Base-by-base conservation (phyloP, 2,113 vertebrate species). In the Vulpes lagopus region DNA sequence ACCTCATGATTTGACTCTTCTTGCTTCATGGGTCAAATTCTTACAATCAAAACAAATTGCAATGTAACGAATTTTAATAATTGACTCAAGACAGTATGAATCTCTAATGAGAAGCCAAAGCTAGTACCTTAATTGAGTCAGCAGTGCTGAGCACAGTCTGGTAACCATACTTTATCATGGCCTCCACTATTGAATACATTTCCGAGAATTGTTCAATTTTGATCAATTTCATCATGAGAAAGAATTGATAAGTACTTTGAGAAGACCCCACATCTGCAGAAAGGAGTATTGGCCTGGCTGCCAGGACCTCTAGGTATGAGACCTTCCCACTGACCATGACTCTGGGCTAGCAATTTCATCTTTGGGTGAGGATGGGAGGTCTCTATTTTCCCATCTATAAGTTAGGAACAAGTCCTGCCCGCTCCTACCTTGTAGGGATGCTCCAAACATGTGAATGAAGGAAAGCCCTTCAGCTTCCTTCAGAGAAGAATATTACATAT, bases 41-140 rank as follows among this genome's bases (percentile, higher is more conserved):
- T 85, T 76, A 78, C 32, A 91, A 65, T 15, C 79, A 15, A 88
- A 79, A 90, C 88, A 89, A 90, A 91, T 32, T 43, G 73, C 55
- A 88, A 3, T 23, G 30, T 38, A 23, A 67, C 49, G 35, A 0
- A 91, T 96, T 74, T 81, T 62, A 57, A 82, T 84, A 78, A 87
- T 51, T 92, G 81, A 80, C 78, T 32, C 89, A 79, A 20, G 20
- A 80, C 43, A 55, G 9, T 62, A 15, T 62, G 64, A 60, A 78
- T 38, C 27, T 55, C 59, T 53, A 91, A 55, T 57, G 43, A 35
- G 55, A 64, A 91, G 51, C 55, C 89, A 17, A 95, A 74, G 35
- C 49, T 7, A 4, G 0, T 51, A 53, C 67, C 94, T 89, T 91
- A 85, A 91, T 49, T 62, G 78, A 53, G 73, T 89, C 49, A 51